Percentiles rank a stretch among this genome's conserved stretches.
phyloP scores from a whole-genome alignment of 2,888 invertebrate genomes.

The Temnothorax ravouxi region DNA sequence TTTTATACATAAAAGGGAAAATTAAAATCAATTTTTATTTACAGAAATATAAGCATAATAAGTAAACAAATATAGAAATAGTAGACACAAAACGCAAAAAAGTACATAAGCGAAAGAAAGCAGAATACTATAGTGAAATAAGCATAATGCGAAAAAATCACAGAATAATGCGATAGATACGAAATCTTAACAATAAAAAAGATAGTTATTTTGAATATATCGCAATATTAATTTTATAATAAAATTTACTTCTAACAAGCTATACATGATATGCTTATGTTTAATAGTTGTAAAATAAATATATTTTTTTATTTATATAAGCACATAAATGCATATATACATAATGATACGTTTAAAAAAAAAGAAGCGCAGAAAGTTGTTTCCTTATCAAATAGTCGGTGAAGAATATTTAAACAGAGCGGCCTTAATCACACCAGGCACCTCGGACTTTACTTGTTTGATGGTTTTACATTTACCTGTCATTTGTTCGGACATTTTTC shows the following conservation, averaged over 20 bases:
- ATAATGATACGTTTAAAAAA: constrained; percentile 57
- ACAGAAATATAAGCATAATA: neutral
- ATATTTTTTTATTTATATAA: constrained; percentile 14
- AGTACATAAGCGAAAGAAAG: neutral
- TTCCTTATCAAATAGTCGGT: neutral
- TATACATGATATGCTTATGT: neutral
- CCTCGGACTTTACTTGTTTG: constrained; percentile 42
- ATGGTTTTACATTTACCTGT: constrained; percentile 89
- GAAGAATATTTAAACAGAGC: neutral
- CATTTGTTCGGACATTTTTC: constrained; percentile 91
- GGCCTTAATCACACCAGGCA: constrained; percentile 43
- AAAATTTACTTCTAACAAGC: neutral
- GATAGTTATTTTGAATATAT: neutral
- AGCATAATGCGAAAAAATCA: neutral
- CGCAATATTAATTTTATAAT: neutral
- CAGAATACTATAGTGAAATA: neutral
- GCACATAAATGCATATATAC: neutral
- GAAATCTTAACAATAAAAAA: neutral
- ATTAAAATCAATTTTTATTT: constrained; percentile 12
- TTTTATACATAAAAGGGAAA: neutral
- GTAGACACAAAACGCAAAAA: neutral
- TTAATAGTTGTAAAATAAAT: constrained; percentile 11
- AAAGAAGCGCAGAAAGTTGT: neutral
- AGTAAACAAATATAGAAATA: neutral
- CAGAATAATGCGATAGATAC: neutral